phyloP scores from a whole-genome alignment of 2,888 invertebrate genomes.

The Elysia crispata region DNA sequence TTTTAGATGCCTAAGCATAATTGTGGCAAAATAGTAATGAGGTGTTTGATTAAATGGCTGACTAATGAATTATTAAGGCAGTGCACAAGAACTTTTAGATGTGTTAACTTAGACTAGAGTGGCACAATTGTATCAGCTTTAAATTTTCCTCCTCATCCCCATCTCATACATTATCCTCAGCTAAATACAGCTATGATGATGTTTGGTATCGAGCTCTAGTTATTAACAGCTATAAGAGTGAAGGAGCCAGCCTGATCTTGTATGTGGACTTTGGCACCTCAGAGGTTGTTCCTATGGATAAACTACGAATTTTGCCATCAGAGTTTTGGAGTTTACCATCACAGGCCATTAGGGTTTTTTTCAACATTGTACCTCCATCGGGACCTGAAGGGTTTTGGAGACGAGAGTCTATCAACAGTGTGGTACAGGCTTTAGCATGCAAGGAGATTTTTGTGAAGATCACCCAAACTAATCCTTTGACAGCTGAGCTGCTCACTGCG shows the following conservation, averaged over 20 bases:
- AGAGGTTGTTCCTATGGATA: conserved; percentile 36
- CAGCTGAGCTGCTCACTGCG: conserved; percentile 27
- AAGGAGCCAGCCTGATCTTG: conserved; percentile 79
- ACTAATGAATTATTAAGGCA: too few species aligned
- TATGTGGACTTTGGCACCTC: conserved; percentile 81
- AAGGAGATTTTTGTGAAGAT: conserved; percentile 11
- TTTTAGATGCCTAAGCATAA: too few species aligned
- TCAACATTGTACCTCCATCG: conserved; percentile 20
- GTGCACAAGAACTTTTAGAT: too few species aligned
- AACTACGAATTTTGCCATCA: conserved; percentile 29
- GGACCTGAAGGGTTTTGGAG: background rate
- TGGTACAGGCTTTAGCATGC: background rate
- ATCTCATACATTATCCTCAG: conserved; percentile 70
- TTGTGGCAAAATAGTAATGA: too few species aligned
- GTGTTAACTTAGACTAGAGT: too few species aligned
- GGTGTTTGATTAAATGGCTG: too few species aligned
- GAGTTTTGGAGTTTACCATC: conserved; percentile 42
- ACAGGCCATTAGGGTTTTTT: conserved; percentile 42
- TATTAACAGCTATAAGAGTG: conserved; percentile 76
- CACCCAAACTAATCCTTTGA: conserved; percentile 17
- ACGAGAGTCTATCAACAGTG: background rate
- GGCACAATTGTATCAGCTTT: background rate
- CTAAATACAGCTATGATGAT: conserved; percentile 83
- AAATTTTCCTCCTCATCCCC: background rate
- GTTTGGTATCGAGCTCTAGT: conserved; percentile 85